phyloP scores from a whole-genome alignment of 2,113 vertebrate species.

The Muscicapa adusta region DNA sequence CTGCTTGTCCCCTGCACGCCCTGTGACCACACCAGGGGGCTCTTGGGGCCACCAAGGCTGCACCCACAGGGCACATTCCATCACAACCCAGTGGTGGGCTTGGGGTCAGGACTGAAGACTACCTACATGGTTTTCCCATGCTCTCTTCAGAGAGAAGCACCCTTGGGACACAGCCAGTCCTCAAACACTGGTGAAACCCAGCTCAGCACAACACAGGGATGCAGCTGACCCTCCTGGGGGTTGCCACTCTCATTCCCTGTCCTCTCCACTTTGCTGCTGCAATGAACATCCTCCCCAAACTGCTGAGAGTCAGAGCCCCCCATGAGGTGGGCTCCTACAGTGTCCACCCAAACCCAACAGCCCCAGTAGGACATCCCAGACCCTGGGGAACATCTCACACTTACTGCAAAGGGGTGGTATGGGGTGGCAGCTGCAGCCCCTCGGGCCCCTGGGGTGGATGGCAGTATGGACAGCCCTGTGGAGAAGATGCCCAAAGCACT shows the following conservation, averaged over 20 bases:
- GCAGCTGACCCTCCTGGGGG: background rate
- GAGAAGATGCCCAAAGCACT: slow-evolving; percentile 95
- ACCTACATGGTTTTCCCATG: background rate
- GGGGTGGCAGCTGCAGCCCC: slow-evolving; percentile 73
- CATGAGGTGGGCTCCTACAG: background rate
- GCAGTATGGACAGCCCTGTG: slow-evolving; percentile 83
- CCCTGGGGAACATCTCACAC: slow-evolving; percentile 30
- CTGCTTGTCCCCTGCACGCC: rapidly evolving
- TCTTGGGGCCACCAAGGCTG: background rate
- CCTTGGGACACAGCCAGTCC: background rate
- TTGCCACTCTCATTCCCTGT: background rate
- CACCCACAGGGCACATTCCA: background rate
- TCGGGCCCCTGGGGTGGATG: slow-evolving; percentile 77
- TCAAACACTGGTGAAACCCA: background rate
- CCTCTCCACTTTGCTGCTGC: background rate
- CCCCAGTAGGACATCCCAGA: background rate
- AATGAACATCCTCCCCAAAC: background rate
- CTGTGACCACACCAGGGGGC: rapidly evolving
- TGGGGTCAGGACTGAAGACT: background rate
- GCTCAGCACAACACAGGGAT: background rate
- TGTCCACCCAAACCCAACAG: background rate
- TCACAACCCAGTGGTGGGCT: background rate
- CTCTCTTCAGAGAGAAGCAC: background rate
- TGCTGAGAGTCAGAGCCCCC: background rate
- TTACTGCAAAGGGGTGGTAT: slow-evolving; percentile 88